Evolutionary conservation across 2,888 invertebrate species (phyloP), one percentile per base, ranked within the genome.

Genomic region (Erynnis tages): DNA sequence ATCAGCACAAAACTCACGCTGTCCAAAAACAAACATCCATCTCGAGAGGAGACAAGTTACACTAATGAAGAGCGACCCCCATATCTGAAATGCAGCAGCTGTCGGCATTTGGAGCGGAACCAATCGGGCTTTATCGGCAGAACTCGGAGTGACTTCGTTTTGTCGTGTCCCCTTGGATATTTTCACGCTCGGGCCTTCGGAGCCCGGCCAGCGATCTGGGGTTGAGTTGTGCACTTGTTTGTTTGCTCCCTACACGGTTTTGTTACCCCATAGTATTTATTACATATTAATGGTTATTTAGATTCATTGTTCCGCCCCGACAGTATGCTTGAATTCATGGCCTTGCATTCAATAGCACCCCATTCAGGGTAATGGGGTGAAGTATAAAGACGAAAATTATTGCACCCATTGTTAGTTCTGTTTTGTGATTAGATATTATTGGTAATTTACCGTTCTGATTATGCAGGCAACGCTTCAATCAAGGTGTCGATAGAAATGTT

Each of bases 211-310:
- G 69, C 73, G 73, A 82, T 82, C 79, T 81, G 79, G 82, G 83
- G 83, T 82, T 79, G 75, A 72, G 72, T 68, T 52, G 68, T 80
- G 76, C 87, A 87, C 88, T 89, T 89, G 89, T 88, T 88, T 88
- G 82, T 87, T 87, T 86, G 84, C 79, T 73, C 88, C 86, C 85
- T 73, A 68, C 72, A 82, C 73, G 75, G 76, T 71, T 82, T 83
- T 87, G 83, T 84, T 82, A 72, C 87, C 83, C 89, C 79, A 80
- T 82, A 84, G 85, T 87, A 89, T 89, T 89, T 89, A 89, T 89
- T 88, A 87, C 88, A 86, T 89, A 89, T 89, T 89, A 89, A 89
- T 89, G 87, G 89, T 89, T 89, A 89, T 89, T 89, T 87, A 79
- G 87, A 84, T 83, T 86, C 87, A 88, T 89, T 89, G 88, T 89